These are phyloP conservation scores for Larimichthys crocea DNA, from an alignment of 2,113 vertebrate genomes.

Conservation along the genomic window DNA sequence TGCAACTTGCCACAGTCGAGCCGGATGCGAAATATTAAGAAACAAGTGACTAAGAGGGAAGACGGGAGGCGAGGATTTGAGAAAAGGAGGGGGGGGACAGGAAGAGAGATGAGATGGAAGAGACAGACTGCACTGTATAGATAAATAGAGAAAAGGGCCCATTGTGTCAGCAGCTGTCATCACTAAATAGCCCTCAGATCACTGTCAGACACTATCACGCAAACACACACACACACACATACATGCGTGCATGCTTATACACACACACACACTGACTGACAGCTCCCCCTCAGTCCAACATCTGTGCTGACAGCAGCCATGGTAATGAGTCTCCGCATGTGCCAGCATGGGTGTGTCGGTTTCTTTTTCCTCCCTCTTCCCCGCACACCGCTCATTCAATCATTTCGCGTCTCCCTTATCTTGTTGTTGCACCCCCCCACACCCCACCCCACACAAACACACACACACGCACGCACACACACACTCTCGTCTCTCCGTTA, in stretches of 20 bases:
- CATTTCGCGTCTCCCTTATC: conserved; percentile 59
- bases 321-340: conserved; percentile 81
- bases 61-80: conserved; percentile 45
- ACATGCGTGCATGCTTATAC: conserved; percentile 39
- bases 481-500: neutral
- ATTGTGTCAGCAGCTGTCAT: conserved; percentile 83
- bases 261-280: conserved; percentile 73
- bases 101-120: conserved; percentile 72
- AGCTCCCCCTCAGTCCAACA: conserved; percentile 83
- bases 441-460: neutral
- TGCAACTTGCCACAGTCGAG: conserved; percentile 36
- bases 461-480: no score
- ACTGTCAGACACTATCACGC: conserved; percentile 67
- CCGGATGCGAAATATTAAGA: conserved; percentile 47
- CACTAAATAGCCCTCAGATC: conserved; percentile 81
- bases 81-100: conserved; percentile 36
- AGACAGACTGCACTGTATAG: conserved; percentile 74
- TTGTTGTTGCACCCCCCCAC: conserved; percentile 24
- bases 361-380: conserved; percentile 60
- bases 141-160: conserved; percentile 77
- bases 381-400: conserved; percentile 60
- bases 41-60: conserved; percentile 52
- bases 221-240: conserved; percentile 24
- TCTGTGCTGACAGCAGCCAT: conserved; percentile 83
- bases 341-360: conserved; percentile 76